These are phyloP conservation scores for Thunnus maccoyii DNA, from an alignment of 2,113 vertebrate species.

Conservation along the genomic window DNA sequence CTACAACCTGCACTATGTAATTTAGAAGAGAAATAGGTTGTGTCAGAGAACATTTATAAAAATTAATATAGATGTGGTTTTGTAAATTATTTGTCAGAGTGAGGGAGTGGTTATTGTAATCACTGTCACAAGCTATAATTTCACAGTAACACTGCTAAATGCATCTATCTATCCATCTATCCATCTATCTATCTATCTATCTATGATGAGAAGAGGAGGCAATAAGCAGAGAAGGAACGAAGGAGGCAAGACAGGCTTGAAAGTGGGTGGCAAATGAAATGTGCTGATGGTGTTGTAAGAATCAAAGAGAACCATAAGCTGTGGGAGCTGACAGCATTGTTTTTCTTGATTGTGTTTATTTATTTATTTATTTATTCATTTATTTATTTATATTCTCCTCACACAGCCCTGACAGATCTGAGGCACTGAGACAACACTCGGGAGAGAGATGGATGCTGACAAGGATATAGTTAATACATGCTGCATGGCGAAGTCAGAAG, in stretches of 20 bases:
- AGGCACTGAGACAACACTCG: conserved; percentile 25
- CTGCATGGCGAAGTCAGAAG: conserved; percentile 38
- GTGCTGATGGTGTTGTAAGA: conserved; percentile 5
- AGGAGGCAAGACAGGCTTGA: conserved; percentile 19
- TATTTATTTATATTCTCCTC: not conserved
- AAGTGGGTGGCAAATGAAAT: not conserved
- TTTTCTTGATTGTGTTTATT: conserved; percentile 41
- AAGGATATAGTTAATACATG: conserved; percentile 42
- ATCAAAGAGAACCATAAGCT: conserved; percentile 38
- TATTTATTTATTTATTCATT: conserved; percentile 21
- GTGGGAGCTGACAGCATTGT: conserved; percentile 48
- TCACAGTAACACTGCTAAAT: conserved; percentile 10
- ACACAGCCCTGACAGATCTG: conserved; percentile 40
- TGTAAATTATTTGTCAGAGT: conserved; percentile 64
- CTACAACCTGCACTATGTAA: conserved; percentile 58
- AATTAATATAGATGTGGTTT: conserved; percentile 60
- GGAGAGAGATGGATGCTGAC: conserved; percentile 49
- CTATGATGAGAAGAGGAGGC: not conserved
- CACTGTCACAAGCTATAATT: conserved; percentile 26
- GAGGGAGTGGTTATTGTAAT: conserved; percentile 52
- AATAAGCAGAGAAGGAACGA: conserved; percentile 14
- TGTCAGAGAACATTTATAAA: conserved; percentile 36
- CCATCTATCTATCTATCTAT: too few relatives aligned
- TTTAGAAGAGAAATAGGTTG: conserved; percentile 63
- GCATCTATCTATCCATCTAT: not conserved